These are phyloP conservation scores for Pecten maximus DNA, from an alignment of 2,888 invertebrate species.

Conservation along the genomic window DNA sequence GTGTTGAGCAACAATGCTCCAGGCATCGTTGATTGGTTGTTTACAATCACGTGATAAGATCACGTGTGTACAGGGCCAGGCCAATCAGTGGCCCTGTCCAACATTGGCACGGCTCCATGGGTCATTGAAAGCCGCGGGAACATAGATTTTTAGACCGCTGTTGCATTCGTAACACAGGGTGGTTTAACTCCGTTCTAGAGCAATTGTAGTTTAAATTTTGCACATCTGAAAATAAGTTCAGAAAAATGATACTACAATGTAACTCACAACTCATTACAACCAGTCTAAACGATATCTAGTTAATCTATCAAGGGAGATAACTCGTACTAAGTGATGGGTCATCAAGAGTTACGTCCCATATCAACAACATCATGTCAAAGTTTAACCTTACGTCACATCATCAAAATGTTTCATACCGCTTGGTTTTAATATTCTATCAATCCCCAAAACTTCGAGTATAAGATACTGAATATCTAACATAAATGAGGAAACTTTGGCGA, in stretches of 20 bases:
- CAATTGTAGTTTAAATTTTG: not conserved
- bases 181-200: not conserved
- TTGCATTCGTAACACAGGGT: not conserved
- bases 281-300: too few relatives aligned
- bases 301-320: not conserved
- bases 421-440: too few relatives aligned
- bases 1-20: not conserved
- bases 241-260: not conserved
- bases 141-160: conserved; percentile 38
- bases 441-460: too few relatives aligned
- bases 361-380: too few relatives aligned
- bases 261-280: not conserved
- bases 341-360: not conserved
- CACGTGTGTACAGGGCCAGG: conserved; percentile 49
- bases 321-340: not conserved
- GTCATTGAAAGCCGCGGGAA: conserved; percentile 46
- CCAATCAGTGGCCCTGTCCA: conserved; percentile 50
- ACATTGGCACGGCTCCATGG: conserved; percentile 35
- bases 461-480: not conserved
- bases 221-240: not conserved
- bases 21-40: conserved; percentile 31
- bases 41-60: conserved; percentile 31
- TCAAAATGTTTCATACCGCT: too few relatives aligned
- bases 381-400: too few relatives aligned
- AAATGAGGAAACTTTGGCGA: not conserved